phyloP scores from a whole-genome alignment of 53 echinoderm and acorn worm genomes.

The Mesocentrotus franciscanus region DNA sequence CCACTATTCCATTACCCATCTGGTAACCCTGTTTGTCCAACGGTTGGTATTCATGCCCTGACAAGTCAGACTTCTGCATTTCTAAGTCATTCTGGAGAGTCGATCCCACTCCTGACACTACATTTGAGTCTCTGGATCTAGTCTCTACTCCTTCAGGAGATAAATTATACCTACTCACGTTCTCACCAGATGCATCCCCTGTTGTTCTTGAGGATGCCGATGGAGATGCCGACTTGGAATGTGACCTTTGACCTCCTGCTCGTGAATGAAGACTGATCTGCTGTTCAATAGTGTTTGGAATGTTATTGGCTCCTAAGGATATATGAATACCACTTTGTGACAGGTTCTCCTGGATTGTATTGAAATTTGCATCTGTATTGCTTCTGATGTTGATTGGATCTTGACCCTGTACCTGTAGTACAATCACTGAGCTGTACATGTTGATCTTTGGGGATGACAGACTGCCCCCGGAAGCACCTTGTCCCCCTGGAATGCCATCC shows the following conservation, averaged over 20 bases:
- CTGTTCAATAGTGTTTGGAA: background rate
- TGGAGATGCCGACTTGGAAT: background rate
- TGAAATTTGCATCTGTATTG: background rate
- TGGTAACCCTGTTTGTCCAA: background rate
- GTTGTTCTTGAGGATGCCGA: background rate
- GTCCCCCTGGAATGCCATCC: background rate
- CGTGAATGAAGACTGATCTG: background rate
- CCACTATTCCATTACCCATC: background rate
- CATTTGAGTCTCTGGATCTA: background rate
- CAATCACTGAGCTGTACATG: conserved; percentile 51
- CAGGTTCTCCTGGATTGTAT: conserved; percentile 24
- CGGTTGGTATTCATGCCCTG: background rate
- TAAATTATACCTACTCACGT: background rate
- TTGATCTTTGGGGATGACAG: conserved; percentile 41
- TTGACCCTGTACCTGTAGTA: conserved; percentile 17
- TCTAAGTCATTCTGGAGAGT: background rate
- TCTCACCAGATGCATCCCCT: background rate
- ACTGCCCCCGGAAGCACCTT: background rate
- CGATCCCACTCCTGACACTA: conserved; percentile 35
- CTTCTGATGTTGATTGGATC: conserved; percentile 41
- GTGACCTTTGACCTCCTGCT: conserved; percentile 13
- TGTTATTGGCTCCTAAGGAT: conserved; percentile 11
- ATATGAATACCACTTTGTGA: conserved; percentile 53
- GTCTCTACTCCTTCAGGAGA: background rate
- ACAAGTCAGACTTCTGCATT: background rate